These are phyloP conservation scores for Cladopsammia gracilis DNA, from an alignment of 64 coral and sea anemone genomes.

Conservation along the genomic window DNA sequence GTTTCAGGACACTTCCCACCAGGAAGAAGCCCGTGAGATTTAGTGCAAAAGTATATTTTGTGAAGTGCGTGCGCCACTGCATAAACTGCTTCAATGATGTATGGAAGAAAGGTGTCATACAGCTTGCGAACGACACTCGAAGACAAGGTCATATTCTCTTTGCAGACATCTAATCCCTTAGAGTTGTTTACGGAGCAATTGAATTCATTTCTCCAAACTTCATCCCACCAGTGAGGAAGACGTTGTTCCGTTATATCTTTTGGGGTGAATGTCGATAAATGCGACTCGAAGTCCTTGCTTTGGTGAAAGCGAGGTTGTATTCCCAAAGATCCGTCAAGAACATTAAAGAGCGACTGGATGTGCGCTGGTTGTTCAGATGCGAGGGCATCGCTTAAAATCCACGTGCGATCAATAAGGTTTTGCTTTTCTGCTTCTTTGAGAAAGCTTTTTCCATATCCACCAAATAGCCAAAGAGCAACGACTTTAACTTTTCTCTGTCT, in stretches of 20 bases:
- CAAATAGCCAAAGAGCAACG: conserved; percentile 48
- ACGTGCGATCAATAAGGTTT: conserved; percentile 48
- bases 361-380: conserved; percentile 39
- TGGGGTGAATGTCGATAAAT: conserved; percentile 9
- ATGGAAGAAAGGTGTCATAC: conserved; percentile 77
- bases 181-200: background rate
- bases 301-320: conserved; percentile 46
- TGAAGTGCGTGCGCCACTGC: conserved; percentile 82
- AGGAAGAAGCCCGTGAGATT: background rate
- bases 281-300: background rate
- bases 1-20: background rate
- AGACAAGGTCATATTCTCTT: background rate
- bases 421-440: conserved; percentile 43
- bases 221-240: conserved; percentile 21
- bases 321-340: conserved; percentile 47
- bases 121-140: conserved; percentile 11
- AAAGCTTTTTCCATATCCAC: conserved; percentile 27
- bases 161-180: background rate
- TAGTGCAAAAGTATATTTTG: conserved; percentile 20
- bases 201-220: conserved; percentile 26
- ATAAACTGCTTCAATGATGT: conserved; percentile 85
- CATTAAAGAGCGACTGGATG: background rate
- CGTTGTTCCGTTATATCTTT: background rate
- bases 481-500: conserved; percentile 47
- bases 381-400: conserved; percentile 47